Percentiles rank a stretch among this genome's conserved stretches.
Conservation (phyloP, 2,113 vertebrate species). For the Chaenogobius annularis region DNA sequence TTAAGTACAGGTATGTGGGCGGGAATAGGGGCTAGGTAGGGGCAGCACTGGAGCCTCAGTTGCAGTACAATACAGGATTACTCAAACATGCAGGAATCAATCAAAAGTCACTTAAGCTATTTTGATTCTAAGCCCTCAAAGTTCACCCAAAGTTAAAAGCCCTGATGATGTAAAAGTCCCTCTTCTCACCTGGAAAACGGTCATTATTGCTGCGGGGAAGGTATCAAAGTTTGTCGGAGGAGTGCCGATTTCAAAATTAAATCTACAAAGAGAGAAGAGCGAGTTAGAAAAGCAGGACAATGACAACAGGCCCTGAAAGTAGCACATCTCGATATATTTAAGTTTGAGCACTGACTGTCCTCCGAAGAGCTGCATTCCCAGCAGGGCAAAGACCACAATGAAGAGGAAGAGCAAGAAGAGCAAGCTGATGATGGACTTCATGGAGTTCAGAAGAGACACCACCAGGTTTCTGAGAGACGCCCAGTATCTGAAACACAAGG, state of each 20-base stretch:
- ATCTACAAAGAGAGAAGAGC: slow-evolving; percentile 55
- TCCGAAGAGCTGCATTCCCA: slow-evolving; percentile 97
- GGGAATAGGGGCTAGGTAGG: too few relatives aligned
- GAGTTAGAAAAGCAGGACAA: neutral
- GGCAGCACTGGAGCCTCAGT: too few relatives aligned
- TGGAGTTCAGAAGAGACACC: slow-evolving; percentile 94
- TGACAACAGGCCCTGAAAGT: neutral
- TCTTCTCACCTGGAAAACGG: slow-evolving; percentile 90
- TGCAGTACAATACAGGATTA: too few relatives aligned
- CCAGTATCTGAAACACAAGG: slow-evolving; percentile 84
- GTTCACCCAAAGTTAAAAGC: neutral
- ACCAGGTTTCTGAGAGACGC: slow-evolving; percentile 94
- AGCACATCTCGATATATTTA: neutral
- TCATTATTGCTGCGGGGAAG: slow-evolving; percentile 99
- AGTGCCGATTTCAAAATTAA: slow-evolving; percentile 88
- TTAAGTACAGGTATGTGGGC: too few relatives aligned
- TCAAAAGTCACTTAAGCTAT: neutral
- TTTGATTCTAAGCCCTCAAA: neutral
- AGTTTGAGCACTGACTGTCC: slow-evolving; percentile 87
- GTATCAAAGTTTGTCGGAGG: slow-evolving; percentile 97
- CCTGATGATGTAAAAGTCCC: neutral
- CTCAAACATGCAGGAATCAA: too few relatives aligned
- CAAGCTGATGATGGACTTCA: slow-evolving; percentile 99
- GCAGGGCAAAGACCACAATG: slow-evolving; percentile 93
- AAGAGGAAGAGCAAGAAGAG: slow-evolving; percentile 97